Conservation (phyloP, 2,113 vertebrate species). For the Pteronura brasiliensis region DNA sequence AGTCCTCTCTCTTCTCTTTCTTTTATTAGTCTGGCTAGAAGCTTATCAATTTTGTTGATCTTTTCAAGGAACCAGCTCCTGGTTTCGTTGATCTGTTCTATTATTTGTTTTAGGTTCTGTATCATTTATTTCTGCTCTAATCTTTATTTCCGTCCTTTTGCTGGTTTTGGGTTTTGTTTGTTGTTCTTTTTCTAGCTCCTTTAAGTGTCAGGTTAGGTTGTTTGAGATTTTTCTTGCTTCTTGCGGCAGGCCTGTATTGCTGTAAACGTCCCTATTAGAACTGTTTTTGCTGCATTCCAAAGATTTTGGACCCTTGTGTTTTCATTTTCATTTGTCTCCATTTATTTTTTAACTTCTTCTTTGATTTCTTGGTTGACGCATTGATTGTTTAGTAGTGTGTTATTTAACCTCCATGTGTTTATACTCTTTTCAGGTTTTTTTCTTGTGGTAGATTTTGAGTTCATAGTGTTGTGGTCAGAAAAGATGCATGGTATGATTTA, state of each 20-base stretch:
- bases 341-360: not conserved
- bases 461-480: not conserved
- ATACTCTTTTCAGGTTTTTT: not conserved
- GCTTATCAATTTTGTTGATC: no score
- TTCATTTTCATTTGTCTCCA: not conserved
- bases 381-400: not conserved
- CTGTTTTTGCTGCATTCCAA: not conserved
- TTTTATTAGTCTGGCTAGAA: no score
- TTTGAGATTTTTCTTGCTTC: not conserved
- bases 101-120: no score
- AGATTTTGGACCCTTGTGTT: not conserved
- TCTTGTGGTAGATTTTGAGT: not conserved
- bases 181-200: not conserved
- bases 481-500: not conserved
- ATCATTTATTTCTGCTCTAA: no score
- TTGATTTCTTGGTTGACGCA: not conserved
- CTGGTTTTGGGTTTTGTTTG: not conserved
- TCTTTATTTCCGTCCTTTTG: not conserved
- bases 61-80: no score
- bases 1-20: no score
- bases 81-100: no score
- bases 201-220: not conserved
- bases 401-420: not conserved
- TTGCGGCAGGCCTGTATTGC: not conserved
- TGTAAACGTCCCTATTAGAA: not conserved